Evolutionary conservation across 1,140 invertebrate genomes (phyloP), one percentile per base, ranked within the genome.

Genomic region (Pissodes strobi): DNA sequence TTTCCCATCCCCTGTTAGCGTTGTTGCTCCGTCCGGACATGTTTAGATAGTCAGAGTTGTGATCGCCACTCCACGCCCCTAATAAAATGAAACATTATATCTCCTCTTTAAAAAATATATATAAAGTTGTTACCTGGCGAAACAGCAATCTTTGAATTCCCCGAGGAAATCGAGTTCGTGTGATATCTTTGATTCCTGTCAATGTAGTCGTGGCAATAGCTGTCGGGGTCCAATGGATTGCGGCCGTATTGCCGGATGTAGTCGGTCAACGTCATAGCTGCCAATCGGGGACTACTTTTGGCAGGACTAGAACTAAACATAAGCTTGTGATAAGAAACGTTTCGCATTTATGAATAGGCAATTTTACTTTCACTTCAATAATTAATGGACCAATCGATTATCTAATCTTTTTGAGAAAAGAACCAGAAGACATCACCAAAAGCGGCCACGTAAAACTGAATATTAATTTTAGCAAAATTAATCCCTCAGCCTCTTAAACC

Each of bases 1-100:
- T 79, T 76, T 15, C 79, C 76, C 3, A 80, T 79, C 72, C 13
- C 66, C 76, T 65, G 73, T 78, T 80, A 41, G 57, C 65, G n/a
- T n/a, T n/a, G 23, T 69, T 73, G 46, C 71, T 71, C 34, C 69
- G 69, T 43, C 71, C 69, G 6, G 62, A 53, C 71, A 71, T 69
- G 27, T 70, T 64, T 9, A 68, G 18, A 43, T 71, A 70, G 48
- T 71, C 68, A 5, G 57, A 46, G 15, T 56, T 55, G 19, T 52
- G 66, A 13, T 61, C 55, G 10, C 21, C 23, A 18, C 22, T 34
- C 43, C 49, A 62, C 0, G 37, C 23, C 3, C 48, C 48, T 51
- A 30, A 3, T n/a, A n/a, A n/a, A n/a, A n/a, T n/a, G n/a, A n/a
- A n/a, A n/a, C n/a, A n/a, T n/a, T n/a, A n/a, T n/a, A n/a, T n/a